Base-by-base conservation (phyloP, 2,797 vertebrate genomes). In the Sebastes ruberrimus region DNA sequence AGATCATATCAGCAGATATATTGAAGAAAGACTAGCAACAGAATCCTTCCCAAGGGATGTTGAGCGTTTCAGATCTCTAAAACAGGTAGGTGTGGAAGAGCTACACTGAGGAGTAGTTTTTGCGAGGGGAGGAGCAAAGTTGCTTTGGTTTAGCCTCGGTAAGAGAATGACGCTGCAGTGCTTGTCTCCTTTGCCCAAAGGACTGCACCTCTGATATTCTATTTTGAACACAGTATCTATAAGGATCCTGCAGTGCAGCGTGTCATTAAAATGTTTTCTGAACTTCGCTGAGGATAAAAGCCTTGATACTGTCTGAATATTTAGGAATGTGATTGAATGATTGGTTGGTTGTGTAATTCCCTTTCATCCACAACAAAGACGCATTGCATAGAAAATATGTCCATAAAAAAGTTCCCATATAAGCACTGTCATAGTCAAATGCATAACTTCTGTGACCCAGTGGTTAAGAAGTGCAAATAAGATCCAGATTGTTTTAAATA, bases 391-490 rank as follows among this genome's bases (percentile, higher is more conserved):
- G 14, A 38, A 82, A 82, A 71, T 62, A 20, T 35, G 20, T 32
- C 35, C 33, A 46, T 25, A 60, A n/a, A 10, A 56, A 75, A 78
- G 22, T 78, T 59, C 70, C 32, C 38, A 20, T 30, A 71, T 32
- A 5, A 71, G 38, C 10, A 25, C 23, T 33, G 27, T 18, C 69
- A 22, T 49, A 70, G 42, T 76, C 74, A 55, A 72, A 83, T 57
- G 66, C 56, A 69, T 64, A 18, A 68, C 61, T 68, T 70, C 64
- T 76, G 30, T 88, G 85, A 87, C 80, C 84, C 49, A 11, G 59
- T 61, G 62, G 69, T 92, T 90, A 83, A 82, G 78, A 84, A 88
- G 86, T 86, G 78, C 87, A 92, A 91, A 92, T 85, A 88, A 59
- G 81, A 67, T 64, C 74, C 77, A 75, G 80, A 87, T 86, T 86